These are phyloP conservation scores for Drosophila grimshawi DNA, from an alignment of 1,140 invertebrate species.

Conservation along the genomic window DNA sequence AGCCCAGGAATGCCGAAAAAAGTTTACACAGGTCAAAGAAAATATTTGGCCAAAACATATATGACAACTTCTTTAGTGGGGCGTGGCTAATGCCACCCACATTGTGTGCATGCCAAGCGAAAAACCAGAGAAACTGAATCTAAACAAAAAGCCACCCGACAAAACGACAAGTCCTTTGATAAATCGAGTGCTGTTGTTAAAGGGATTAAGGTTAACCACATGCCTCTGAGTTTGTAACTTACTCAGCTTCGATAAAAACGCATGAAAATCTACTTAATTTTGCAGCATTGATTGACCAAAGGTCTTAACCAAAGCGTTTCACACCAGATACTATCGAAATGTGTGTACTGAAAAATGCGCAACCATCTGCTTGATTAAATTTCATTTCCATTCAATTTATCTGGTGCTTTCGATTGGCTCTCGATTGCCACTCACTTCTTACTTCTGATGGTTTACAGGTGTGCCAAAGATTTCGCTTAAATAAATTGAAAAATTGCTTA, in stretches of 20 bases:
- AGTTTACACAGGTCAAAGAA: conserved; percentile 77
- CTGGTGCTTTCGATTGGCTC: conserved; percentile 14
- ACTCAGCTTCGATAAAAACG: conserved; percentile 41
- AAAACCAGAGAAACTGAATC: conserved; percentile 46
- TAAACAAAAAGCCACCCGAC: conserved; percentile 7
- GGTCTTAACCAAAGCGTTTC: conserved; percentile 19
- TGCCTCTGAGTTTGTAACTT: conserved; percentile 55
- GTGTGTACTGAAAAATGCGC: conserved; percentile 26
- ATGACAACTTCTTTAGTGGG: conserved; percentile 60
- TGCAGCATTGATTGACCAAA: conserved; percentile 56
- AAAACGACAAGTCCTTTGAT: conserved; percentile 20
- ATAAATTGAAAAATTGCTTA: conserved; percentile 75
- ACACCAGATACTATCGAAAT: conserved; percentile 7
- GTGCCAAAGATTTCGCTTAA: conserved; percentile 54
- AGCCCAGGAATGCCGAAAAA: conserved; percentile 58
- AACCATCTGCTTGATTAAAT: conserved; percentile 75
- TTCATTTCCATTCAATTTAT: conserved; percentile 47
- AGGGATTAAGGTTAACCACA: conserved; percentile 30
- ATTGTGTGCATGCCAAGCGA: conserved; percentile 48
- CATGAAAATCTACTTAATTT: conserved; percentile 61
- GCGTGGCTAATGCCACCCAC: conserved; percentile 42
- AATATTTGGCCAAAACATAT: conserved; percentile 67
- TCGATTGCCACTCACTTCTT: background rate
- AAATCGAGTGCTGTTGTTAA: conserved; percentile 16
- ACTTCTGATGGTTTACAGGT: conserved; percentile 33